A percentile compares a stretch with the other conserved stretches of the same genome.
Evolutionary conservation across 2,113 vertebrate genomes (phyloP).

Genomic region (Himantopus leucocephalus): DNA sequence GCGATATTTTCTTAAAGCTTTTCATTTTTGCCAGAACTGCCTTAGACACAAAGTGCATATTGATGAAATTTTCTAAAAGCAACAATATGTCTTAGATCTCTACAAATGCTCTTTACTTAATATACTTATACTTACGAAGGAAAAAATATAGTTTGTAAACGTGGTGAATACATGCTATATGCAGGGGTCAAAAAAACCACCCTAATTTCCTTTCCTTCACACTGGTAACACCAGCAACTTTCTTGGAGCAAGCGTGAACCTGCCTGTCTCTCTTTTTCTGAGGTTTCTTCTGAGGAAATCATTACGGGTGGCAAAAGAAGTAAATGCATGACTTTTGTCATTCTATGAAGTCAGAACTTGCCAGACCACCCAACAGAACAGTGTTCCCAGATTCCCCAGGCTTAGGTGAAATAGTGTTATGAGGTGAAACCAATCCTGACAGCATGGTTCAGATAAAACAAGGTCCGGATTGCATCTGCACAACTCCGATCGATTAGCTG

Average conservation of each 20-base stretch:
- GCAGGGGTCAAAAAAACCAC: rapidly evolving
- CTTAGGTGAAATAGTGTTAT: not conserved
- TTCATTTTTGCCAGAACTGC: not conserved
- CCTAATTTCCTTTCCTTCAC: not conserved
- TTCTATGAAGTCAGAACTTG: not conserved
- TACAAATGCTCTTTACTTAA: not conserved
- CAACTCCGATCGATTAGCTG: not conserved
- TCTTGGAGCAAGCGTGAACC: not conserved
- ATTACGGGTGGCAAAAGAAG: not conserved
- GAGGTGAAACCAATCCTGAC: not conserved
- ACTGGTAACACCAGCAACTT: not conserved
- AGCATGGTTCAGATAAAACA: not conserved
- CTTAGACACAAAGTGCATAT: not conserved
- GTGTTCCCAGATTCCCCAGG: not conserved
- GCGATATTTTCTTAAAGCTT: not conserved
- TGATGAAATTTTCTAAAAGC: not conserved
- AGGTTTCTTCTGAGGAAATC: not conserved
- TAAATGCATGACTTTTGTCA: not conserved
- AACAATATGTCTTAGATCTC: not conserved
- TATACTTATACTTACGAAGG: not conserved
- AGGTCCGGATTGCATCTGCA: not conserved
- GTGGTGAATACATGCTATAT: not conserved
- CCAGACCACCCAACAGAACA: not conserved
- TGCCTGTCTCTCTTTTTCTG: not conserved
- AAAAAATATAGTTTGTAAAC: not conserved